A percentile compares a stretch with the other conserved stretches of the same genome.
Conservation (phyloP, 2,797 vertebrate species). For the Cossypha dichroa region DNA sequence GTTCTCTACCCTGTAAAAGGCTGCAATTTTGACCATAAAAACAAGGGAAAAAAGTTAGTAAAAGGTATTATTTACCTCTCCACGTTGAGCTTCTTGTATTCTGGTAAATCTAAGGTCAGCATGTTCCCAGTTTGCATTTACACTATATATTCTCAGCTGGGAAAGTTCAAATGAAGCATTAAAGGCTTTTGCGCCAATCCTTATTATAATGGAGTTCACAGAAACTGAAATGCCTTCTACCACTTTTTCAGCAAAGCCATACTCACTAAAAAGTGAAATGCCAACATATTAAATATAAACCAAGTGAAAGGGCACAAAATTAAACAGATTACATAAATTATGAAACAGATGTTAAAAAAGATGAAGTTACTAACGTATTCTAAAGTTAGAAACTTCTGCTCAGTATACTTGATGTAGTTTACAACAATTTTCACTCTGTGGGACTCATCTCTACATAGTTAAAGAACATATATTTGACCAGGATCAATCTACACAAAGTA, state of each 20-base stretch:
- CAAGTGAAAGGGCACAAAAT: not conserved
- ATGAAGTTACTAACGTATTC: not conserved
- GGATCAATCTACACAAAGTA: not conserved
- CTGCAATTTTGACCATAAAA: not conserved
- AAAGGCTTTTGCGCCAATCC: slow-evolving; percentile 97
- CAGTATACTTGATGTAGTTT: not conserved
- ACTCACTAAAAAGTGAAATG: slow-evolving; percentile 85
- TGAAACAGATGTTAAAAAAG: not conserved
- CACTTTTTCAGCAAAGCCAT: slow-evolving; percentile 98
- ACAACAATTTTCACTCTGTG: not conserved
- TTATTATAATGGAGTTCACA: slow-evolving; percentile 95
- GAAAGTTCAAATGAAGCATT: slow-evolving; percentile 98
- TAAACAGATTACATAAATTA: not conserved
- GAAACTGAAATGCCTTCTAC: slow-evolving; percentile 97
- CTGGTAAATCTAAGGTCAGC: slow-evolving; percentile 91
- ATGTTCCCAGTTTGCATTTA: slow-evolving; percentile 93
- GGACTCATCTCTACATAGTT: not conserved
- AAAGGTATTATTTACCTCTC: slow-evolving; percentile 84
- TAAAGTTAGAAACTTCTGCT: not conserved
- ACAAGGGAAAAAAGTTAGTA: not conserved
- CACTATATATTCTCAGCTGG: slow-evolving; percentile 96
- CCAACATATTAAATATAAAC: slow-evolving; percentile 14
- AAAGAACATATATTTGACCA: not conserved
- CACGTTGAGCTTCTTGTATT: slow-evolving; percentile 90
- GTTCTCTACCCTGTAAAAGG: not conserved